Evolutionary conservation across 2,888 invertebrate genomes (phyloP).

Genomic region (Taenaris catops): DNA sequence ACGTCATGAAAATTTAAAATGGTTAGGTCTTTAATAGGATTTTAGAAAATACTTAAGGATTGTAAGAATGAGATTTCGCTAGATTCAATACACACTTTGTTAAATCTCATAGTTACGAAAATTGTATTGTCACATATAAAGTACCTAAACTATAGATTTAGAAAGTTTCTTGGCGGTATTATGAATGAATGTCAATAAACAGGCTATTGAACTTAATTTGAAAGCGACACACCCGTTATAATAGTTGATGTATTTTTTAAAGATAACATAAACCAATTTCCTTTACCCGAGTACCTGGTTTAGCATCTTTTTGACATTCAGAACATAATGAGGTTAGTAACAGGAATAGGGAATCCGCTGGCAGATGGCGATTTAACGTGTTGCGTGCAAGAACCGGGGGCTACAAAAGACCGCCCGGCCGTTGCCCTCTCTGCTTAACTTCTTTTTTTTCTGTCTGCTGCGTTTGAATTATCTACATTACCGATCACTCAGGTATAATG

Average conservation of each 20-base stretch:
- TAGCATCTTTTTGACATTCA: slow-evolving; percentile 12
- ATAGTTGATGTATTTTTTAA: not conserved
- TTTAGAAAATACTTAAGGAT: no score
- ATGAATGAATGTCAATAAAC: not conserved
- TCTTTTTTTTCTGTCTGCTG: slow-evolving; percentile 35
- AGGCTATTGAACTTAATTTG: not conserved
- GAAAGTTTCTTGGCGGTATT: not conserved
- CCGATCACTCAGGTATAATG: slow-evolving; percentile 16
- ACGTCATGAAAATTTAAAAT: no score
- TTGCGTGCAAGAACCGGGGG: slow-evolving; percentile 29
- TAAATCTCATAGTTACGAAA: no score
- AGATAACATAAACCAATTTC: not conserved
- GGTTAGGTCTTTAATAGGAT: no score
- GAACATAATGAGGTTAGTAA: slow-evolving; percentile 13
- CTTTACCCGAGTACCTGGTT: not conserved
- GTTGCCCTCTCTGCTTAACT: slow-evolving; percentile 45
- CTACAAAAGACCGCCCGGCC: slow-evolving; percentile 48
- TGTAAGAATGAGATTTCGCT: no score
- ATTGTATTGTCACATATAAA: not conserved
- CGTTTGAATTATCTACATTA: slow-evolving; percentile 32
- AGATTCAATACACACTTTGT: no score
- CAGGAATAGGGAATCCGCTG: slow-evolving; percentile 17
- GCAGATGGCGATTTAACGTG: slow-evolving; percentile 24
- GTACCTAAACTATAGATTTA: not conserved
- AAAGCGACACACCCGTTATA: not conserved